Percentiles rank a stretch among this genome's conserved stretches.
Evolutionary conservation across 2,113 vertebrate species (phyloP).

Genomic region (Athene cunicularia): DNA sequence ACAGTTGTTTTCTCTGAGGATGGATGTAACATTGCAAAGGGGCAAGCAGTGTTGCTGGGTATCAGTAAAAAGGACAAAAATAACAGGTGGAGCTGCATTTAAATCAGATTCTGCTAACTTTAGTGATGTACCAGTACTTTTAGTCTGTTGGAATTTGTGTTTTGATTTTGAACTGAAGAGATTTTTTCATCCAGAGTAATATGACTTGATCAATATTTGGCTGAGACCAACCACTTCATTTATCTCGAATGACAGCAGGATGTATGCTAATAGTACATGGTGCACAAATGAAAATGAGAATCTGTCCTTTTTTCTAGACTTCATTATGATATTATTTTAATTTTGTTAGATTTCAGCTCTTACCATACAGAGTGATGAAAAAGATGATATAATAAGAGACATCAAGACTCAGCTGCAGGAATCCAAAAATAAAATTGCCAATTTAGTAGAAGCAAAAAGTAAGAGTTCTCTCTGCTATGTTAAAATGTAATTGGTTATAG

Average conservation of each 20-base stretch:
- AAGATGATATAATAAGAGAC: constrained; percentile 78
- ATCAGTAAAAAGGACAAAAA: not conserved
- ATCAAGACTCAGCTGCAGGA: constrained; percentile 77
- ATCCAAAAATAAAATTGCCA: constrained; percentile 72
- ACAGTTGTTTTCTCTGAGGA: not conserved
- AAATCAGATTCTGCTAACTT: not conserved
- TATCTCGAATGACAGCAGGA: not conserved
- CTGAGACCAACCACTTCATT: not conserved
- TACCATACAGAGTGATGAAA: constrained; percentile 72
- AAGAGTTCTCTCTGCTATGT: constrained; percentile 56
- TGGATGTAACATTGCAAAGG: not conserved
- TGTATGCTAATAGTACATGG: not conserved
- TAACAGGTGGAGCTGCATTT: not conserved
- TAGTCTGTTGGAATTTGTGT: not conserved
- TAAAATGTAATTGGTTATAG: not conserved
- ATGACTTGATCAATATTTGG: not conserved
- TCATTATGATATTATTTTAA: not conserved
- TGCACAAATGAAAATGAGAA: not conserved
- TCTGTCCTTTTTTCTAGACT: not conserved
- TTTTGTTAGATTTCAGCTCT: constrained; percentile 80
- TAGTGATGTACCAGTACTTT: not conserved
- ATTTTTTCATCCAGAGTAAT: not conserved
- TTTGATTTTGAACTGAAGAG: not conserved
- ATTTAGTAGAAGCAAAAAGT: constrained; percentile 84
- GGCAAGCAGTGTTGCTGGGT: not conserved